These are phyloP conservation scores for Sebastiscus tertius DNA, from an alignment of 2,797 vertebrate species.

Conservation along the genomic window DNA sequence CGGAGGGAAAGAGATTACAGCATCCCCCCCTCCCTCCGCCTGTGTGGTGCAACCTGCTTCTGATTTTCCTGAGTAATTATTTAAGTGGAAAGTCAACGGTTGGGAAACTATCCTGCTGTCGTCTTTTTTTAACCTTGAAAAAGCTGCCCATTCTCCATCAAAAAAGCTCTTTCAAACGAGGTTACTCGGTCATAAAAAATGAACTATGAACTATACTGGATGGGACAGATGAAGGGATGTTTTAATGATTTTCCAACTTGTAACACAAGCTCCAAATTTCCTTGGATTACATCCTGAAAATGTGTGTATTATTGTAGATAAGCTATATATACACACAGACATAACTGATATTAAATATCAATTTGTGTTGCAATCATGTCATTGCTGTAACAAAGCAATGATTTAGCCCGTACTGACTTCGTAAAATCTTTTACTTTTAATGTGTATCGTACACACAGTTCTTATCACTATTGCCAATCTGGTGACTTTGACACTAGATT, in stretches of 20 bases:
- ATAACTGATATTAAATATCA: neutral
- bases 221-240: neutral
- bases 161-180: neutral
- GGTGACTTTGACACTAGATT: neutral
- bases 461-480: neutral
- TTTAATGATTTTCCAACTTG: neutral
- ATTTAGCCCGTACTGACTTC: neutral
- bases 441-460: neutral
- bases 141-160: neutral
- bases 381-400: neutral
- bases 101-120: constrained; percentile 42
- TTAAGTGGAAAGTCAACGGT: constrained; percentile 62
- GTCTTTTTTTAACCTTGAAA: constrained; percentile 12
- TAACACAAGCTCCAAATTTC: neutral
- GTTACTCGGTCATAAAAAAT: neutral
- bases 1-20: constrained; percentile 21
- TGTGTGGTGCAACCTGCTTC: constrained; percentile 45
- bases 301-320: neutral
- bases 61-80: constrained; percentile 54
- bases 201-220: neutral
- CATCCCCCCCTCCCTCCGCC: constrained; percentile 22
- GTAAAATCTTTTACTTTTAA: neutral
- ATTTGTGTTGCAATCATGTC: neutral
- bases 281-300: neutral
- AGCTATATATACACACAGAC: neutral